These are phyloP conservation scores for Pygoscelis adeliae DNA, from an alignment of 2,113 vertebrate species.

Conservation along the genomic window DNA sequence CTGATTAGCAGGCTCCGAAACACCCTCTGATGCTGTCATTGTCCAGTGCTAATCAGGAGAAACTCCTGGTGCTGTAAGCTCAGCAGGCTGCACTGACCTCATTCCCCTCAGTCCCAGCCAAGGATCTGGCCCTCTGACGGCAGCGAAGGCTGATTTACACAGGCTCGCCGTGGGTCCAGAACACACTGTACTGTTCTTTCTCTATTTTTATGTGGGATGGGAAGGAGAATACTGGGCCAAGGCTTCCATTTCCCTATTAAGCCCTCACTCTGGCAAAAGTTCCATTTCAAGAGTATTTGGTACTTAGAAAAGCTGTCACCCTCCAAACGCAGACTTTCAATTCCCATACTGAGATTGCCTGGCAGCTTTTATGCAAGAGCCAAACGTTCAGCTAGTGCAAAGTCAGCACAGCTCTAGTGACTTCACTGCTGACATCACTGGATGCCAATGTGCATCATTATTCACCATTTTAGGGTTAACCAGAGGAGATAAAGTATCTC, in stretches of 20 bases:
- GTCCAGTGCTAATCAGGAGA: neutral
- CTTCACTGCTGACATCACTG: neutral
- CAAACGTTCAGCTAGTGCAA: neutral
- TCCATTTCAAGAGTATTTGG: neutral
- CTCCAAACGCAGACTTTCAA: neutral
- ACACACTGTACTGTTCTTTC: neutral
- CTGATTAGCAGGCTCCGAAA: neutral
- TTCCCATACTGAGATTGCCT: neutral
- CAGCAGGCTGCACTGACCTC: neutral
- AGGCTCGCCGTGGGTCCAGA: neutral
- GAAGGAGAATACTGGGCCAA: neutral
- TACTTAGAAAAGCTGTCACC: neutral
- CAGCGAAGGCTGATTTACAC: neutral
- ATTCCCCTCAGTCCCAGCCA: neutral
- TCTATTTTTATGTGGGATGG: neutral
- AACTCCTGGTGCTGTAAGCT: neutral
- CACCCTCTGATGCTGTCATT: neutral
- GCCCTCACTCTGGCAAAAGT: neutral
- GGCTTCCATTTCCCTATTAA: slow-evolving; percentile 43
- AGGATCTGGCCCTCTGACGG: neutral
- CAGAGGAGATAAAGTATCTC: neutral
- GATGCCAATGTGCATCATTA: fast-evolving
- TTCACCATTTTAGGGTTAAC: neutral
- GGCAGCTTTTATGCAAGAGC: neutral
- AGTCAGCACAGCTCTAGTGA: neutral